Evolutionary conservation across 2,888 invertebrate species (phyloP).

Genomic region (Panzeria rudis): DNA sequence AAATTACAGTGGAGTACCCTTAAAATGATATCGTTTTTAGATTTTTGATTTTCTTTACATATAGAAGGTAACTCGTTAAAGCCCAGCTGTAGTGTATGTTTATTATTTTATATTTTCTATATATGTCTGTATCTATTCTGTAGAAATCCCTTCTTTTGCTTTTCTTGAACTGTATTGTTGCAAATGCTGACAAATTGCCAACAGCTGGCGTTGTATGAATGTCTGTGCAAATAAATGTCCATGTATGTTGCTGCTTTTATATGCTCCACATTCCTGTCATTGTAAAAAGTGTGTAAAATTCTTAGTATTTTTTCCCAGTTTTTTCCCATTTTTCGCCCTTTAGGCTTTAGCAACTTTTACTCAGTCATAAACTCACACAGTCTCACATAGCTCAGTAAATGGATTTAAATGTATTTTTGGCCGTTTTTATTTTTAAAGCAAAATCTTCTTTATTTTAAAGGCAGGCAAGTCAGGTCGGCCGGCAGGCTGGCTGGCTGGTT

Average conservation of each 20-base stretch:
- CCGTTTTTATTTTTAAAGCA: constrained; percentile 17
- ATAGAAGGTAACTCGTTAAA: not conserved
- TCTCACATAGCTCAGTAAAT: constrained; percentile 5
- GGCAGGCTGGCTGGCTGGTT: constrained; percentile 24
- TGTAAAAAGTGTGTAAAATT: constrained; percentile 43
- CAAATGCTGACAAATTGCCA: constrained; percentile 69
- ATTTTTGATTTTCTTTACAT: not conserved
- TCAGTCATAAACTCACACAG: constrained; percentile 32
- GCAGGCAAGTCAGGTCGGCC: constrained; percentile 5
- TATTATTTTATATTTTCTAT: not conserved
- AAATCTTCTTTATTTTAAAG: constrained; percentile 32
- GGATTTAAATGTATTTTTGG: constrained; percentile 30
- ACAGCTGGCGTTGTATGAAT: constrained; percentile 60
- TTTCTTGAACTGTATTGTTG: not conserved
- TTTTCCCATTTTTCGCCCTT: constrained; percentile 7
- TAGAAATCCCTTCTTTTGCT: constrained; percentile 37
- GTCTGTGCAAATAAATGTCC: constrained; percentile 16
- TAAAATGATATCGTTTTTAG: not conserved
- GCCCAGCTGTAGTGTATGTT: not conserved
- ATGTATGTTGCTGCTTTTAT: constrained; percentile 12
- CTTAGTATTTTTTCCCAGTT: constrained; percentile 31
- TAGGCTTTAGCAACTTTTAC: constrained; percentile 35
- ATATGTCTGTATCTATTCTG: constrained; percentile 6
- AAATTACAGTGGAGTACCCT: not conserved
- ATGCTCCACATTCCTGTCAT: constrained; percentile 34